A percentile compares a stretch with the other conserved stretches of the same genome.
Conservation (phyloP, 2,797 vertebrate species). For the Ptychadena robeensis region DNA sequence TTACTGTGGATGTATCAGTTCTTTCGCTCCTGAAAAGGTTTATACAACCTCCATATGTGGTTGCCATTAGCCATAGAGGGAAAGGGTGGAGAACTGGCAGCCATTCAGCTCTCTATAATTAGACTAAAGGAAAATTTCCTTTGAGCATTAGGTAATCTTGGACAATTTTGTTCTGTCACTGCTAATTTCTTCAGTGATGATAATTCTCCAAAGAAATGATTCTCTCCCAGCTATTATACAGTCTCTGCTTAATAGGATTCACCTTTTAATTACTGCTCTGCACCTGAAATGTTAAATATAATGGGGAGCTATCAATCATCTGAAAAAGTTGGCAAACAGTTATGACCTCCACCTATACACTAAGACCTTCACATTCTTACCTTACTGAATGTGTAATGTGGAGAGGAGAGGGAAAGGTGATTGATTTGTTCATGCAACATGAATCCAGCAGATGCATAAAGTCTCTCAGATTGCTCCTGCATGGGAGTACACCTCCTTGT, state of each 20-base stretch:
- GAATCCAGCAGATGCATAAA: too few relatives aligned
- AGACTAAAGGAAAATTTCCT: conserved; percentile 43
- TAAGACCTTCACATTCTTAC: neutral
- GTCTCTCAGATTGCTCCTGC: too few relatives aligned
- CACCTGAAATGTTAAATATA: conserved; percentile 55
- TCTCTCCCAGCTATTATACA: conserved; percentile 48
- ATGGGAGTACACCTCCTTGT: too few relatives aligned
- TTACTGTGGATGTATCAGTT: neutral
- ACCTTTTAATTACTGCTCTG: conserved; percentile 59
- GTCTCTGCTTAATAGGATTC: conserved; percentile 58
- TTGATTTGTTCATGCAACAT: too few relatives aligned
- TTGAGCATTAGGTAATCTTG: conserved; percentile 54
- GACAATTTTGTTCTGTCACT: conserved; percentile 35
- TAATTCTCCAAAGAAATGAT: conserved; percentile 57
- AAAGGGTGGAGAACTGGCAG: conserved; percentile 10
- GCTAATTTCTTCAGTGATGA: conserved; percentile 50
- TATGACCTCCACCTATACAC: neutral
- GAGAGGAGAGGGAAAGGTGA: too few relatives aligned
- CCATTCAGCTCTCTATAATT: conserved; percentile 28
- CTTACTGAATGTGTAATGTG: too few relatives aligned
- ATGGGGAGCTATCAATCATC: conserved; percentile 54
- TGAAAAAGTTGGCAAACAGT: conserved; percentile 16
- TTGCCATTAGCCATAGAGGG: neutral
- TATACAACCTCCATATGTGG: neutral
- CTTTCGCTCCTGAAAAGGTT: neutral